Evolutionary conservation across 2,888 invertebrate genomes (phyloP), one percentile per base, ranked within the genome.

Genomic region (Dasypolia templi): DNA sequence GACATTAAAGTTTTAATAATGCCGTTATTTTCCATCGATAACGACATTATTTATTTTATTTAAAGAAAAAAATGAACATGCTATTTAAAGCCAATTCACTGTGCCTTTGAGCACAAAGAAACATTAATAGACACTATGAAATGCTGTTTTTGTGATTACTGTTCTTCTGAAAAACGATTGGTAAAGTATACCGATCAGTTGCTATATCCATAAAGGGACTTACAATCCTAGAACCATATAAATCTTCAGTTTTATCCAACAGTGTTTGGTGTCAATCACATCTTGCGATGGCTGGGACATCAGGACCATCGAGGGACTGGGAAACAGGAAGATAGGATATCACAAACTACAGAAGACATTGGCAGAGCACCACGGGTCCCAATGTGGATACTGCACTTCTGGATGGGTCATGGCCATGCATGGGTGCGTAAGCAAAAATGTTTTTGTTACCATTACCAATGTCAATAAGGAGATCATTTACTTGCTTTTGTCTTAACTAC

Each of bases 231-330:
- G 19, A 65, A 22, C 14, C 4, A 39, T 39, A 65, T 32, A 51
- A n/a, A 55, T 55, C 6, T 26, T 19, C 6, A 22, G 1, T 56
- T 55, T 64, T 49, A 32, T 58, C 63, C 42, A 74, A 67, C 83
- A 97, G 97, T 97, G 97, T 82, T 88, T 97, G 74, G 95, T 96
- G 1, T 94, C 96, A 0, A 92, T 97, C 19, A 93, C 95, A 7
- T 95, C 96, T 1, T 97, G 97, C 72, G 92, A 95, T 49, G 95
- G 97, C 42, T 97, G 97, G 97, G 96, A 96, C 64, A 97, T 98
- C 49, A 97, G 96, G 35, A 98, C 98, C 0, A 93, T 97, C n/a
- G 98, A 98, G 90, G 97, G 97, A 0, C 91, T 98, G n/a, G 98
- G 98, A 4, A 97, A 96, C 88, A 94, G 95, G 68, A 93, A 93